phyloP scores from a whole-genome alignment of 2,888 invertebrate species.

The Cactoblastis cactorum region DNA sequence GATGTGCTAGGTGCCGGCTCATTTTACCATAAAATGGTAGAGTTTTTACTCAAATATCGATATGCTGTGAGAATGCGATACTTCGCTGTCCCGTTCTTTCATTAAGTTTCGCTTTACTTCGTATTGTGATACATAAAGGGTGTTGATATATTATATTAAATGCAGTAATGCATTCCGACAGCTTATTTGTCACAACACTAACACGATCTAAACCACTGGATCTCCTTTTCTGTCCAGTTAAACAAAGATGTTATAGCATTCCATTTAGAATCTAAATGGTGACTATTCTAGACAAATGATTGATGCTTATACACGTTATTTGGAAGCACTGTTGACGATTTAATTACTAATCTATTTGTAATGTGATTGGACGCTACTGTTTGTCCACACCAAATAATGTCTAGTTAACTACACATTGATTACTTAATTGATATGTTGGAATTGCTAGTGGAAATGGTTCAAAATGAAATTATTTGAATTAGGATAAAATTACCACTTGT shows the following conservation, averaged over 20 bases:
- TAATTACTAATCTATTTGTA: not conserved
- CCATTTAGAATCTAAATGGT: not conserved
- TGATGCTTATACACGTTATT: not conserved
- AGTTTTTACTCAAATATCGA: no score
- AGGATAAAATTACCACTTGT: not conserved
- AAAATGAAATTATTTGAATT: not conserved
- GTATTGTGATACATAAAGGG: not conserved
- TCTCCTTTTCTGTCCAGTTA: not conserved
- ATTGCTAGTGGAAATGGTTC: not conserved
- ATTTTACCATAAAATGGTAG: no score
- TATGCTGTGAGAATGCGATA: no score
- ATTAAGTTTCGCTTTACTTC: not conserved
- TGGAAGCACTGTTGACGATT: not conserved
- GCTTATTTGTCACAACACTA: not conserved
- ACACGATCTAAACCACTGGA: not conserved
- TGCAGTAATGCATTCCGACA: not conserved
- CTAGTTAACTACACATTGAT: not conserved
- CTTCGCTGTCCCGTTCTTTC: no score
- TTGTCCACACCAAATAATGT: conserved; percentile 3
- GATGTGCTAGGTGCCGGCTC: no score
- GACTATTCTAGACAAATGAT: not conserved
- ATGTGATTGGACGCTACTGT: conserved; percentile 1
- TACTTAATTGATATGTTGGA: not conserved
- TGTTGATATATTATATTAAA: not conserved
- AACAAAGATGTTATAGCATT: not conserved